Conservation (phyloP, 1,140 invertebrate species). For the Drosophila tsacasi region DNA sequence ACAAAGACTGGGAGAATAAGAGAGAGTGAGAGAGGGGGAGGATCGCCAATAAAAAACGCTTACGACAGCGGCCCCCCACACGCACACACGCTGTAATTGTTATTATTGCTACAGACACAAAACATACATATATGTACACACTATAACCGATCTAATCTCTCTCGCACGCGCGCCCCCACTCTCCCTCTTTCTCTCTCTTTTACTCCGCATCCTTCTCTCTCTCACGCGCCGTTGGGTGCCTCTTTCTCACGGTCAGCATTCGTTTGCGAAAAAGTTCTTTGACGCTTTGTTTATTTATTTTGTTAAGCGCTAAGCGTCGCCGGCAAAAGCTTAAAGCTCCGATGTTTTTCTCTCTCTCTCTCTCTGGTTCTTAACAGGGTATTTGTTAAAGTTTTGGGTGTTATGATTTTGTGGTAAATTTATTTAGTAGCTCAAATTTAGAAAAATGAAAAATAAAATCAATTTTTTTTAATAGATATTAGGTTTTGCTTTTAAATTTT, state of each 20-base stretch:
- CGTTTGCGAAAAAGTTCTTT: constrained; percentile 80
- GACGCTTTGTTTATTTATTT: constrained; percentile 83
- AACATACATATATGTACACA: constrained; percentile 10
- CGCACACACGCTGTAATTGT: constrained; percentile 64
- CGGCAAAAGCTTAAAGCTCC: constrained; percentile 53
- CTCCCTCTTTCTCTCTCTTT: not conserved
- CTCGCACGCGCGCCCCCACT: constrained; percentile 31
- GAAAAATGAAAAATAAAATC: no score
- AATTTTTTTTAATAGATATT: no score
- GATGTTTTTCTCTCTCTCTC: not conserved
- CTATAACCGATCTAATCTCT: constrained; percentile 38
- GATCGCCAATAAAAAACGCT: constrained; percentile 74
- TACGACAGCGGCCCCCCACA: constrained; percentile 61
- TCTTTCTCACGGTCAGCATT: constrained; percentile 52
- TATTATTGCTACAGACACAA: constrained; percentile 56
- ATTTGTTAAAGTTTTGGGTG: not conserved
- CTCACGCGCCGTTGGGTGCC: constrained; percentile 12
- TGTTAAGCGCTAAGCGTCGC: constrained; percentile 59
- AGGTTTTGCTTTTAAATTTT: no score
- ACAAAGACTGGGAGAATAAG: constrained; percentile 1
- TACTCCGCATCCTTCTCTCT: not conserved
- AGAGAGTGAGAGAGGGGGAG: constrained; percentile 1
- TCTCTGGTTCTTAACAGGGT: not conserved
- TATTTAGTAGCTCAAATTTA: not conserved
- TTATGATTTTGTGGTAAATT: not conserved